Evolutionary conservation across 2,113 vertebrate genomes (phyloP).

Genomic region (Aythya baeri): DNA sequence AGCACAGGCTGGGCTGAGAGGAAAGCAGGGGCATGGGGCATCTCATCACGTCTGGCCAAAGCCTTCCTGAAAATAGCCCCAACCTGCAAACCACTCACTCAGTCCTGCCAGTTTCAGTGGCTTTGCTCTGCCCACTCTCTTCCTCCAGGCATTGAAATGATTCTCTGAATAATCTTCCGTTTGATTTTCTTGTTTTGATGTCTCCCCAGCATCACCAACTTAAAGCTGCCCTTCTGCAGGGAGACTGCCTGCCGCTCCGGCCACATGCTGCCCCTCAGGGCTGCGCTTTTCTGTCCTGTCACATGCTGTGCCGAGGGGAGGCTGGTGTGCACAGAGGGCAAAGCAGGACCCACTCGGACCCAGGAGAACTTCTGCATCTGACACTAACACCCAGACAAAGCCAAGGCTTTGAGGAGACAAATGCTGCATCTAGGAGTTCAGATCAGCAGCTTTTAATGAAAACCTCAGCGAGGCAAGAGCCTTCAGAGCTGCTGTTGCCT

Average conservation of each 20-base stretch:
- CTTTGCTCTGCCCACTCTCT: neutral
- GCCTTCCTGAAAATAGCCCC: neutral
- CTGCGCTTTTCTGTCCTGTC: fast-evolving
- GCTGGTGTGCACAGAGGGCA: fast-evolving
- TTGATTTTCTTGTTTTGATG: neutral
- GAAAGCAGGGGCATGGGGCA: neutral
- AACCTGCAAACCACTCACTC: neutral
- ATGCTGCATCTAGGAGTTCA: neutral
- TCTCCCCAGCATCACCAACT: neutral
- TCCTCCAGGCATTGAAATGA: neutral
- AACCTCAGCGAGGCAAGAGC: neutral
- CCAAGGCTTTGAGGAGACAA: neutral
- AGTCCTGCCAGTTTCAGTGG: neutral
- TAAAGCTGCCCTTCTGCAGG: neutral
- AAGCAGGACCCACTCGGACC: fast-evolving
- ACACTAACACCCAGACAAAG: neutral
- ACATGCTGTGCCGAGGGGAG: fast-evolving
- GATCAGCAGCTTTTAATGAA: neutral
- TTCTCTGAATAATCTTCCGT: neutral
- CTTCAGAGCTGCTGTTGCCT: neutral
- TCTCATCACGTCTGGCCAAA: neutral
- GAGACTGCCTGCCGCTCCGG: fast-evolving
- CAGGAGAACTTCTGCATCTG: neutral
- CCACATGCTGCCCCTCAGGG: neutral
- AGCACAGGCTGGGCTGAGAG: neutral